A percentile compares a stretch with the other conserved stretches of the same genome.
Evolutionary conservation across 2,113 vertebrate genomes (phyloP).

Genomic region (Malaclemys terrapin): DNA sequence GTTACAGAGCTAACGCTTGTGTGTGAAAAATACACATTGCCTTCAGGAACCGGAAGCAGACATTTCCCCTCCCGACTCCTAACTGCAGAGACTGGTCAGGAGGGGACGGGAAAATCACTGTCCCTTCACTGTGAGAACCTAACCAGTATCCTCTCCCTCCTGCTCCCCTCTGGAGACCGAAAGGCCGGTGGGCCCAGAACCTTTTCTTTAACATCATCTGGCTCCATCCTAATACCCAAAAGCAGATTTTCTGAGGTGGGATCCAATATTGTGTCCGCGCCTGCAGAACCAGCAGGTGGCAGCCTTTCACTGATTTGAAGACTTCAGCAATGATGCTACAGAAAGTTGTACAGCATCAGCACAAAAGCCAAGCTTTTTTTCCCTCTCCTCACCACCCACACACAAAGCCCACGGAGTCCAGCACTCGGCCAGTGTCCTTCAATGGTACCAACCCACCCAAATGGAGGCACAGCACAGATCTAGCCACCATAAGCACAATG

Average conservation of each 20-base stretch:
- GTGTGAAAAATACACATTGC: neutral
- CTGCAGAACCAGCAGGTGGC: neutral
- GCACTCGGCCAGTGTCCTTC: too few relatives aligned
- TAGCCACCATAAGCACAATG: too few relatives aligned
- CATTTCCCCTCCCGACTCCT: neutral
- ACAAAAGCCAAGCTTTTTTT: neutral
- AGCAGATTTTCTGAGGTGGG: neutral
- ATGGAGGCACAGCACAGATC: too few relatives aligned
- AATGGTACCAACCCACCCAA: too few relatives aligned
- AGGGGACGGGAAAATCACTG: neutral
- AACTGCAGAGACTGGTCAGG: neutral
- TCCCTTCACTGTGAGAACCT: neutral
- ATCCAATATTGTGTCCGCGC: neutral
- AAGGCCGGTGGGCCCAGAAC: neutral
- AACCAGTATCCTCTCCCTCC: neutral
- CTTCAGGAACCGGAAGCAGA: neutral
- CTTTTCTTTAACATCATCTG: neutral
- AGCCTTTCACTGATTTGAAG: neutral
- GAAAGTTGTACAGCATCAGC: neutral
- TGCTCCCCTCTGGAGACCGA: neutral
- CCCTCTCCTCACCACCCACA: neutral
- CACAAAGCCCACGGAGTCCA: neutral
- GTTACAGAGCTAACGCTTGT: neutral
- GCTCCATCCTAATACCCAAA: neutral
- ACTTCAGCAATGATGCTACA: neutral